phyloP scores from a whole-genome alignment of 2,797 vertebrate genomes.

The Chloroceryle amazona region DNA sequence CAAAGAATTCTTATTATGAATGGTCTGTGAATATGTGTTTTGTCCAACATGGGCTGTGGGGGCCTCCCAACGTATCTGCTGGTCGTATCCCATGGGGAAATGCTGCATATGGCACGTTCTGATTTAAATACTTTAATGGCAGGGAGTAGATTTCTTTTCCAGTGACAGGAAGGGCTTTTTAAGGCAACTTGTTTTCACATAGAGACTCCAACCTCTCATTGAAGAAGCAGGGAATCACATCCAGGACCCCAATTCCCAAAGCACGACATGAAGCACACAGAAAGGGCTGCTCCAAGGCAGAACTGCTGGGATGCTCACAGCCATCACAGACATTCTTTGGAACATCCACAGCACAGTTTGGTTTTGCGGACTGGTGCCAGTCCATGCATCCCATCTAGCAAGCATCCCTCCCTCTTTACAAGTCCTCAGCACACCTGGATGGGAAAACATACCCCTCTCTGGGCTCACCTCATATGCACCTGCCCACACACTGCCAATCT shows the following conservation, averaged over 20 bases:
- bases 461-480: rapidly evolving
- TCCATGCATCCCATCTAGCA: too few relatives aligned
- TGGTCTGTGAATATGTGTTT: background rate
- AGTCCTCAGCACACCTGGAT: background rate
- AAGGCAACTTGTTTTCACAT: background rate
- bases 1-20: background rate
- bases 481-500: background rate
- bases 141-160: background rate
- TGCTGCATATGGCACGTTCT: background rate
- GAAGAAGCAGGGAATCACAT: background rate
- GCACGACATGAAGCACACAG: rapidly evolving
- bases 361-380: background rate
- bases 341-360: background rate
- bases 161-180: background rate
- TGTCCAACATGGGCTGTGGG: background rate
- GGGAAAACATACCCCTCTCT: background rate
- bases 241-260: background rate
- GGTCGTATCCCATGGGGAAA: background rate
- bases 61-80: background rate
- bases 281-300: background rate
- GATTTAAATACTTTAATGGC: background rate
- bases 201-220: background rate
- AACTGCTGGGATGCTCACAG: rapidly evolving
- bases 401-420: background rate
- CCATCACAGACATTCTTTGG: rapidly evolving